These are phyloP conservation scores for Amphipoea lucens DNA, from an alignment of 2,888 invertebrate species.

Conservation along the genomic window DNA sequence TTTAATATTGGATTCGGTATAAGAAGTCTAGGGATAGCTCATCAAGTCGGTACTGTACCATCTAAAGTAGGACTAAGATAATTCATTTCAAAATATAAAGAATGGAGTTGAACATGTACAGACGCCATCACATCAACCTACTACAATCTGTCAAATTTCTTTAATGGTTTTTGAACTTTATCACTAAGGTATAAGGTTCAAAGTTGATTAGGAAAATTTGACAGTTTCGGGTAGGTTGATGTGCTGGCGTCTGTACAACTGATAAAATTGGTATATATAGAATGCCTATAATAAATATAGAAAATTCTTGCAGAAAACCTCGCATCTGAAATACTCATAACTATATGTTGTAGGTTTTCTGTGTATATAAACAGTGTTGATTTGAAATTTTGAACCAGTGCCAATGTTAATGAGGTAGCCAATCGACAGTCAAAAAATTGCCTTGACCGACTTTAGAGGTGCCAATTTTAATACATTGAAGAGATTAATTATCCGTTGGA, in stretches of 20 bases:
- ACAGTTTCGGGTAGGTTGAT: too few species aligned
- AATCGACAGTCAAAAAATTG: conserved; percentile 18
- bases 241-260: background rate
- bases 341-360: conserved; percentile 28
- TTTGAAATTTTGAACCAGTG: conserved; percentile 44
- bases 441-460: conserved; percentile 45
- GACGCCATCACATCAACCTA: too few species aligned
- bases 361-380: conserved; percentile 17
- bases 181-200: too few species aligned
- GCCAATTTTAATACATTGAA: conserved; percentile 29
- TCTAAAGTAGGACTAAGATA: conserved; percentile 28
- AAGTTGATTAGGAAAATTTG: too few species aligned
- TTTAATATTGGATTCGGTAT: conserved; percentile 55
- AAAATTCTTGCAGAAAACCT: conserved; percentile 16
- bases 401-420: conserved; percentile 40
- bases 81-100: conserved; percentile 45
- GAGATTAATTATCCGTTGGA: conserved; percentile 1
- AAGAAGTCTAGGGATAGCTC: conserved; percentile 61
- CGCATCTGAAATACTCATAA: conserved; percentile 31
- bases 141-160: too few species aligned
- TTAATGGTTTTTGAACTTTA: too few species aligned
- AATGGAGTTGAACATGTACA: conserved; percentile 41
- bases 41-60: conserved; percentile 40
- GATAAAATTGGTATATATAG: conserved; percentile 6
- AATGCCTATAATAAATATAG: conserved; percentile 11